These are phyloP conservation scores for Nephotettix cincticeps DNA, from an alignment of 1,140 invertebrate species.

Conservation along the genomic window DNA sequence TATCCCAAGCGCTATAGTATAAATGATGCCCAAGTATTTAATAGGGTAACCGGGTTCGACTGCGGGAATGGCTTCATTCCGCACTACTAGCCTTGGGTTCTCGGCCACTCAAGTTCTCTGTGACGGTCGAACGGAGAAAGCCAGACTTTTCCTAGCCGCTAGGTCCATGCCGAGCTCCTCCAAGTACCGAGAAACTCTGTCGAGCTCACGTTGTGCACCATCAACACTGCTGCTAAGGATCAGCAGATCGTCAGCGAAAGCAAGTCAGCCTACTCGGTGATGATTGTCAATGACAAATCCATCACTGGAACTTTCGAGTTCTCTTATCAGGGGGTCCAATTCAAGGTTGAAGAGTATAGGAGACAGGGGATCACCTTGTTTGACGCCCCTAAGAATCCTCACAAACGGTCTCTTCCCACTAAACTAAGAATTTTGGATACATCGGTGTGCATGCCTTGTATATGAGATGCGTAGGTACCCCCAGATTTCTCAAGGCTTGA, in stretches of 20 bases:
- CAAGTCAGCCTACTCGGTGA: not conserved
- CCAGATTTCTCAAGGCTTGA: not conserved
- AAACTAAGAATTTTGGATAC: not conserved
- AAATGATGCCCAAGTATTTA: not conserved
- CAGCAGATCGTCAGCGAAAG: conserved; percentile 5
- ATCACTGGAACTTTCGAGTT: not conserved
- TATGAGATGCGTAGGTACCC: not conserved
- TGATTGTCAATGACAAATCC: not conserved
- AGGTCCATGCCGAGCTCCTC: not conserved
- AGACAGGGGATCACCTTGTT: conserved; percentile 7
- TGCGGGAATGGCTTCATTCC: not conserved
- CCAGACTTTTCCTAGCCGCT: not conserved
- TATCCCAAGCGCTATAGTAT: not conserved
- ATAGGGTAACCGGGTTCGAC: too few species aligned
- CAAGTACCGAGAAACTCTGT: not conserved
- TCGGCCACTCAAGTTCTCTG: not conserved
- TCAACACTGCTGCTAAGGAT: not conserved
- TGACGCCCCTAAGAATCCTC: not conserved
- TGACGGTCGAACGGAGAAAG: not conserved
- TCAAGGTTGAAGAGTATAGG: conserved; percentile 9
- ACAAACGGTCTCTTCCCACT: not conserved
- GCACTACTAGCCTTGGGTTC: not conserved
- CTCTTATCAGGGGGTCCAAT: not conserved
- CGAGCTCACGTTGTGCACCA: not conserved
- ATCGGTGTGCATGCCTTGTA: not conserved